Base-by-base conservation (phyloP, 2,113 vertebrate species). In the Cyprinodon tularosa region DNA sequence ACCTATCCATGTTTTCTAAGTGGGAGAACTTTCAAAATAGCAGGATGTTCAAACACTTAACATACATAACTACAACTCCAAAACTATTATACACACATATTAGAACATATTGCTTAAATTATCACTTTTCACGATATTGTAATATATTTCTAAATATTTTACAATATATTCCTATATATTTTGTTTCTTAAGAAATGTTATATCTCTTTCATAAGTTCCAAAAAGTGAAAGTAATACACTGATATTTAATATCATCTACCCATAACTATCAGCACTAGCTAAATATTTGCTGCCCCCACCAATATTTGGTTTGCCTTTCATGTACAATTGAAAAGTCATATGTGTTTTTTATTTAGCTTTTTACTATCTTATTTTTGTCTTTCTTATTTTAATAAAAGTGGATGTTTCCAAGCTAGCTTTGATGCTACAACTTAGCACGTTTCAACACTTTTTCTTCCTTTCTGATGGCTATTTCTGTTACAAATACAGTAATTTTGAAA, bases 381-480 rank as follows among this genome's bases (percentile, higher is more conserved):
- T 7, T 20, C 7, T 20, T 9, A 57, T n/a, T 57, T 15, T 0
- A 9, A 65, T 50, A 29, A 65, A 62, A 60, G 10, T 0, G 64
- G 36, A 66, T 42, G 29, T 62, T 38, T 3, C 12, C 3, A 63
- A 37, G 78, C 76, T 79, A 81, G 80, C 68, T 57, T 59, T 42
- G 42, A 3, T 42, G 10, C 59, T 12, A 45, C 13, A 50, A n/a
- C 17, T 53, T 62, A 66, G 44, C 66, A n/a, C 42, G 12, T 4
- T 9, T 40, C 37, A 4, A 29, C 29, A 29, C 29, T 57, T 57
- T 57, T 57, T 29, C 29, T 57, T 15, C 20, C n/a, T 57, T 57
- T 57, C 50, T 3, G 50, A 20, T 57, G 7, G 15, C 5, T 50
- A 17, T 57, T 57, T 64, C 0, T 66, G 13, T 2, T 22, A 7